These are phyloP conservation scores for Oxyura jamaicensis DNA, from an alignment of 2,113 vertebrate species.

Conservation along the genomic window DNA sequence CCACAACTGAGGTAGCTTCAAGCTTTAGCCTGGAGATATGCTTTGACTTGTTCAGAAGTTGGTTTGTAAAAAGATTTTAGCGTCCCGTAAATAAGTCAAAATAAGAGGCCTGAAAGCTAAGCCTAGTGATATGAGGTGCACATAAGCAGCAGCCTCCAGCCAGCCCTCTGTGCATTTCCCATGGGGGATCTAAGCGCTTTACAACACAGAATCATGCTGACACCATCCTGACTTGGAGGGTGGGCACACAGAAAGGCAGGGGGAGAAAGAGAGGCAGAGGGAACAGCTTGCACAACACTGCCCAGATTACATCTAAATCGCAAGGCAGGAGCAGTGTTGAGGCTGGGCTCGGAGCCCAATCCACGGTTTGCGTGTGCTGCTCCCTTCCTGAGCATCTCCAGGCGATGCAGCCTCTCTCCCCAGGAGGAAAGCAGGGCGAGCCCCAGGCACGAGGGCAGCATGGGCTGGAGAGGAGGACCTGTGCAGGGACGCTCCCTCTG, in stretches of 20 bases:
- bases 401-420: neutral
- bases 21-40: neutral
- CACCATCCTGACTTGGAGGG: neutral
- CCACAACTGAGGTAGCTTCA: accelerated
- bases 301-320: conserved; percentile 21
- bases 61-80: neutral
- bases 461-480: accelerated
- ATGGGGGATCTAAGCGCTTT: neutral
- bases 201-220: neutral
- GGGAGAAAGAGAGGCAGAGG: neutral
- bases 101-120: neutral
- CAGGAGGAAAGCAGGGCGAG: accelerated
- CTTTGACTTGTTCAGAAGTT: neutral
- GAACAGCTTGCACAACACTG: neutral
- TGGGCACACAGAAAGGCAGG: neutral
- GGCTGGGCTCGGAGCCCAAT: neutral
- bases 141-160: neutral
- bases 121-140: neutral
- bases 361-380: neutral
- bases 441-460: neutral
- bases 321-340: neutral
- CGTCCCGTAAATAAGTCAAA: neutral
- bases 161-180: neutral
- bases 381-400: neutral
- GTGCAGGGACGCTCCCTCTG: neutral